A percentile compares a stretch with the other conserved stretches of the same genome.
Evolutionary conservation across 2,888 invertebrate species (phyloP).

Genomic region (Cephalotes varians): DNA sequence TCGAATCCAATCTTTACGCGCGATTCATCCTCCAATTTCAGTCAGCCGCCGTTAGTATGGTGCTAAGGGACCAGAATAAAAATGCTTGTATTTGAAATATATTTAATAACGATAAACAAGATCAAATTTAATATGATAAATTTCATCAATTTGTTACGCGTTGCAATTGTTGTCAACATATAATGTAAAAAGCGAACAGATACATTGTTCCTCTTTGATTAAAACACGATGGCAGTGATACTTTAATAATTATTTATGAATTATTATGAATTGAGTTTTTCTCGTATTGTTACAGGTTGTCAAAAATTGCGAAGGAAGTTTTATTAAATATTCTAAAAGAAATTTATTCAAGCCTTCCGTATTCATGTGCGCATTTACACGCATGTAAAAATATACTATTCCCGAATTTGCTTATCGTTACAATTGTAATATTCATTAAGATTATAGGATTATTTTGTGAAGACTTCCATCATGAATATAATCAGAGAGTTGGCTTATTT

Average conservation of each 20-base stretch:
- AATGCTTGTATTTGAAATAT: slow-evolving; percentile 2
- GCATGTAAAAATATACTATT: background rate
- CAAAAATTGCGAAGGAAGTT: slow-evolving; percentile 58
- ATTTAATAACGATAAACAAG: slow-evolving; percentile 8
- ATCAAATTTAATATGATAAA: slow-evolving; percentile 25
- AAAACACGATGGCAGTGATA: background rate
- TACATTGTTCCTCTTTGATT: background rate
- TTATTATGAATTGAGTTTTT: background rate
- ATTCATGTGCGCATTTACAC: background rate
- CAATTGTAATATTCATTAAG: slow-evolving; percentile 25
- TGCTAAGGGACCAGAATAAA: background rate
- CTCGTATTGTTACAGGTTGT: background rate
- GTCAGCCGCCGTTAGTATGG: slow-evolving; percentile 1
- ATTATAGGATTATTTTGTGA: background rate
- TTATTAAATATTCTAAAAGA: slow-evolving; percentile 37
- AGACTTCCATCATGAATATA: background rate
- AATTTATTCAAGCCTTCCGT: slow-evolving; percentile 63
- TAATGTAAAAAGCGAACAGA: background rate
- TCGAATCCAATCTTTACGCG: background rate
- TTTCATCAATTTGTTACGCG: background rate
- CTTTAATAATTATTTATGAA: background rate
- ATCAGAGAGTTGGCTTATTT: slow-evolving; percentile 14
- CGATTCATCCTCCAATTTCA: slow-evolving; percentile 11
- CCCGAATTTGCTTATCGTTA: background rate
- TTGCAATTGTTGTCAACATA: slow-evolving; percentile 22